Conservation (phyloP, 2,888 invertebrate species). For the Noctua comes region DNA sequence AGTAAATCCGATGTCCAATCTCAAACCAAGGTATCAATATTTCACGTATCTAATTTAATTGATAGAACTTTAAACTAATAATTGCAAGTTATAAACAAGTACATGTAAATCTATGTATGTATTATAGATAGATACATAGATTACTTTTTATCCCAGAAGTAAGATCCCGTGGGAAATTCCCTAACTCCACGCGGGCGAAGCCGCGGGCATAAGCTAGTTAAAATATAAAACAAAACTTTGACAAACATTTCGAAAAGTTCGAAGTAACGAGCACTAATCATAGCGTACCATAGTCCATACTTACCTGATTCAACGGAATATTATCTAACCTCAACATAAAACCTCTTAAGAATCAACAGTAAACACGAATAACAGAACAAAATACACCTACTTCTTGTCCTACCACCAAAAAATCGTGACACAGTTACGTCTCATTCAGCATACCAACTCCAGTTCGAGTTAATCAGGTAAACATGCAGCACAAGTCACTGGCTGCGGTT, state of each 20-base stretch:
- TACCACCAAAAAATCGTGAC: conserved; percentile 64
- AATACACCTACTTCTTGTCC: background rate
- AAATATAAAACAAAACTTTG: background rate
- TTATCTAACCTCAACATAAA: conserved; percentile 21
- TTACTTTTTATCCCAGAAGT: too few species aligned
- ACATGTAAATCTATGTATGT: too few species aligned
- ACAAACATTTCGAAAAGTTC: background rate
- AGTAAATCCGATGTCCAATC: too few species aligned
- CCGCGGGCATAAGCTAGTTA: too few species aligned
- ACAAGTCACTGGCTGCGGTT: conserved; percentile 70
- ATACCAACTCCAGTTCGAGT: conserved; percentile 51
- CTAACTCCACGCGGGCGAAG: too few species aligned
- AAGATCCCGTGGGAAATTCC: too few species aligned
- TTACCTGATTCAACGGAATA: background rate
- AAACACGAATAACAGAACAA: conserved; percentile 9
- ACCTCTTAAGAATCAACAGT: background rate
- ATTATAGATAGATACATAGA: too few species aligned
- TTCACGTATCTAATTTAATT: too few species aligned
- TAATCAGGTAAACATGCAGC: conserved; percentile 64
- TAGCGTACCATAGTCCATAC: background rate
- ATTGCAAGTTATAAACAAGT: too few species aligned
- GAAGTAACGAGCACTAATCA: background rate
- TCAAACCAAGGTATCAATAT: too few species aligned
- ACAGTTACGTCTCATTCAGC: conserved; percentile 62
- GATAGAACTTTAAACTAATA: too few species aligned